phyloP scores from a whole-genome alignment of 2,888 invertebrate species.

The Camponotus fellah region DNA sequence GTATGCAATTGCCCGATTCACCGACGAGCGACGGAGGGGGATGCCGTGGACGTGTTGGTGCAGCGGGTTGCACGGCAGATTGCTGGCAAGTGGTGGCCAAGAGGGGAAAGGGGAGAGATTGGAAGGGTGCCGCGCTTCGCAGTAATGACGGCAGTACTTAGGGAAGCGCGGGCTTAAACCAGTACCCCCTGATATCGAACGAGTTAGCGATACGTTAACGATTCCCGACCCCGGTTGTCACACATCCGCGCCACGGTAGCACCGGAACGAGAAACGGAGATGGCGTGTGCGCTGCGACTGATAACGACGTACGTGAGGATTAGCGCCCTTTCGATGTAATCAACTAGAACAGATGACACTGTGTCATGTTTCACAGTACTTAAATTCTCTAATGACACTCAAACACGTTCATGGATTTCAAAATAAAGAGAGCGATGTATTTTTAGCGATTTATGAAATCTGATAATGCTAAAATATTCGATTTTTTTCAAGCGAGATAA shows the following conservation, averaged over 20 bases:
- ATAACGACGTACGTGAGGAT: constrained; percentile 72
- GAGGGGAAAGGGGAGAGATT: constrained; percentile 37
- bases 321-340: constrained; percentile 57
- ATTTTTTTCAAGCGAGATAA: background rate
- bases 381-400: constrained; percentile 3
- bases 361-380: constrained; percentile 27
- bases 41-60: constrained; percentile 69
- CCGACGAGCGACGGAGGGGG: constrained; percentile 75
- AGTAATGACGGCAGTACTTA: constrained; percentile 73
- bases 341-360: constrained; percentile 48
- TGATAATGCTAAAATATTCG: background rate
- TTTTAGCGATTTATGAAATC: background rate
- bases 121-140: constrained; percentile 51
- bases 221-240: constrained; percentile 72
- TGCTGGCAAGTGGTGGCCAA: constrained; percentile 41
- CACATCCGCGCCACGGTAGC: constrained; percentile 61
- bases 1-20: constrained; percentile 80
- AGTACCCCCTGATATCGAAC: constrained; percentile 78
- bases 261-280: constrained; percentile 65
- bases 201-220: constrained; percentile 83
- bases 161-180: constrained; percentile 72
- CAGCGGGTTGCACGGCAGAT: constrained; percentile 44
- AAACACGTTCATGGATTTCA: background rate
- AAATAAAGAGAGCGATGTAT: background rate
- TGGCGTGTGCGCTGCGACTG: constrained; percentile 71